Percentiles rank a stretch among this genome's conserved stretches.
phyloP scores from a whole-genome alignment of 2,113 vertebrate species.

The Synchiropus splendidus region DNA sequence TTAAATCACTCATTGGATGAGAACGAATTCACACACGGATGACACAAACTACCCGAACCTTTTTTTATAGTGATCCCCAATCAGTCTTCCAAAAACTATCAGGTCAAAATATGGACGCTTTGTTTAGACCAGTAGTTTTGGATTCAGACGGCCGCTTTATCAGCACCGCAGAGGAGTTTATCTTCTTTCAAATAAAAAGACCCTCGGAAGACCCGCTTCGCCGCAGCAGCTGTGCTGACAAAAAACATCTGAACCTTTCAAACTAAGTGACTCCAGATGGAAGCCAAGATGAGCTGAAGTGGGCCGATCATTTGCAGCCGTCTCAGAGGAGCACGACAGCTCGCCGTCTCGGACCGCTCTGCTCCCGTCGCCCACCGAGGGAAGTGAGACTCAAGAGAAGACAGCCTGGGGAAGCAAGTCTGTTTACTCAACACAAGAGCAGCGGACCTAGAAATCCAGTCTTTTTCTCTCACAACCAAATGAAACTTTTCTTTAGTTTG shows the following conservation, averaged over 20 bases:
- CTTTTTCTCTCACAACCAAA: constrained; percentile 38
- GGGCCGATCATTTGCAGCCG: constrained; percentile 23
- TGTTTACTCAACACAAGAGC: constrained; percentile 21
- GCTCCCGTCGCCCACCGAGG: neutral
- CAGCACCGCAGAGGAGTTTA: too few species aligned
- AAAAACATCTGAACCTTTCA: neutral
- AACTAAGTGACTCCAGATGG: constrained; percentile 38
- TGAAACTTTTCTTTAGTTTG: constrained; percentile 30
- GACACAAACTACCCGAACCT: too few species aligned
- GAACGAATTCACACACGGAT: too few species aligned
- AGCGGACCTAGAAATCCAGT: constrained; percentile 22
- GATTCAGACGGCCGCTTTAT: too few species aligned
- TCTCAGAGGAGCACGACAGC: constrained; percentile 14
- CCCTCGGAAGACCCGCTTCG: too few species aligned
- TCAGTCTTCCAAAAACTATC: too few species aligned
- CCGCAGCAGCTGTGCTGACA: constrained; percentile 19
- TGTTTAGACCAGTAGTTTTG: too few species aligned
- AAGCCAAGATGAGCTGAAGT: constrained; percentile 16
- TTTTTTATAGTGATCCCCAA: too few species aligned
- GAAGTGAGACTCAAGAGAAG: neutral
- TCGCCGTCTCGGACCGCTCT: constrained; percentile 1
- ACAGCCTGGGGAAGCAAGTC: constrained; percentile 2
- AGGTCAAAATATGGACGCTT: too few species aligned
- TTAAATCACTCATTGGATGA: too few species aligned
- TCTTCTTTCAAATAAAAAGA: too few species aligned